Conservation (phyloP, 2,113 vertebrate genomes). For the Hippolais icterina region DNA sequence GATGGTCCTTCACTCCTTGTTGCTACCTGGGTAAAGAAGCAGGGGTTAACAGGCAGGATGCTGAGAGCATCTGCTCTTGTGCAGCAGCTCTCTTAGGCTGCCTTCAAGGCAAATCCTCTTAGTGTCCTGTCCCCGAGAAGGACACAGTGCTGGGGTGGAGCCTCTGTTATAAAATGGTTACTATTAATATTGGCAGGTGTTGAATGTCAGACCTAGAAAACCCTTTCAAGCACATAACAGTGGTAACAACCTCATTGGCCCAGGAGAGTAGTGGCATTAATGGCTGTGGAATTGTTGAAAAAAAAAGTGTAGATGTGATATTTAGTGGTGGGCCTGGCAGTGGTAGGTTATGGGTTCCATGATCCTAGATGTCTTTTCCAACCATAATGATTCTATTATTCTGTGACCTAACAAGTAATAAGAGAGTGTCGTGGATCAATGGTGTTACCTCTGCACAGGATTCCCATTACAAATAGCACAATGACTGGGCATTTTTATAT, state of each 20-base stretch:
- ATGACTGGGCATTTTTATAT: not conserved
- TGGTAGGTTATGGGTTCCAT: not conserved
- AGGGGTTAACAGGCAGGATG: not conserved
- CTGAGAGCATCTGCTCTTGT: not conserved
- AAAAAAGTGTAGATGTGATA: not conserved
- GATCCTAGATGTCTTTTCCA: not conserved
- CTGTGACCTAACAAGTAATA: not conserved
- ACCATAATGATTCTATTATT: not conserved
- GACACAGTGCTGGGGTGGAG: not conserved
- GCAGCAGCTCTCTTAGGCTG: not conserved
- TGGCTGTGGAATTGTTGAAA: not conserved
- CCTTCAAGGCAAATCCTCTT: not conserved
- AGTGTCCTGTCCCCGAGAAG: not conserved
- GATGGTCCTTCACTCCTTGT: not conserved
- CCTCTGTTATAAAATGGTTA: not conserved
- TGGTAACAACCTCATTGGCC: not conserved
- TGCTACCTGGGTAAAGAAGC: not conserved
- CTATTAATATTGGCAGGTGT: not conserved
- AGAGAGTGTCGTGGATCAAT: not conserved
- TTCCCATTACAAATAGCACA: not conserved
- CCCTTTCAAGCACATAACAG: not conserved
- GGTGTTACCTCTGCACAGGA: not conserved
- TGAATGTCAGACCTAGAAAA: not conserved
- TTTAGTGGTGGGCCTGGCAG: not conserved
- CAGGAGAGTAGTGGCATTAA: not conserved